Evolutionary conservation across 2,888 invertebrate species (phyloP).

Genomic region (Ophioninae sp.): DNA sequence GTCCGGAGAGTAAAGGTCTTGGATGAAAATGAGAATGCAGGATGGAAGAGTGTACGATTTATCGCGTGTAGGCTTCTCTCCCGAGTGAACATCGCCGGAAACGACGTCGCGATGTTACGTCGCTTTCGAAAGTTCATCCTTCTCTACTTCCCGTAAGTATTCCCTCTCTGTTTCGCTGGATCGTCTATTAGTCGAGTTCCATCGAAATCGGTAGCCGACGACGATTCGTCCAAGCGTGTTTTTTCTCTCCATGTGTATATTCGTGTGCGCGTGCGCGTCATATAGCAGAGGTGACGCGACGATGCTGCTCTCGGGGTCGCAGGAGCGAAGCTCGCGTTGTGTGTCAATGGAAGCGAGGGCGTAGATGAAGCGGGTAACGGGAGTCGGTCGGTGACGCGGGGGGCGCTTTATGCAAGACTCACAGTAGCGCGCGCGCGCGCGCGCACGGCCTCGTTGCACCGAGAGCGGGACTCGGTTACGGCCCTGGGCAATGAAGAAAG

Average conservation of each 20-base stretch:
- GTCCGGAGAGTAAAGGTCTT: neutral
- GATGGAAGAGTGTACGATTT: slow-evolving; percentile 35
- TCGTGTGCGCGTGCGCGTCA: slow-evolving; percentile 30
- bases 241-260: slow-evolving; percentile 1
- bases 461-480: slow-evolving; percentile 56
- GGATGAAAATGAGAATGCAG: slow-evolving; percentile 43
- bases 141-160: neutral
- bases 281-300: slow-evolving; percentile 54
- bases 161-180: neutral
- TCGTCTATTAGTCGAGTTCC: neutral
- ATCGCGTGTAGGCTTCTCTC: neutral
- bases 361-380: neutral
- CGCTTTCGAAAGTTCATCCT: neutral
- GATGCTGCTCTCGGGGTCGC: slow-evolving; percentile 38
- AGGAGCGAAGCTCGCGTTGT: slow-evolving; percentile 27
- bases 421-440: slow-evolving; percentile 18
- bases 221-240: neutral
- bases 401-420: slow-evolving; percentile 53
- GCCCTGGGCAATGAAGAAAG: slow-evolving; percentile 60
- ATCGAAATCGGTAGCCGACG: neutral
- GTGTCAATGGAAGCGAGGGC: slow-evolving; percentile 56
- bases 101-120: neutral
- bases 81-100: neutral
- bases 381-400: neutral
- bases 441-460: slow-evolving; percentile 63